phyloP scores from a whole-genome alignment of 2,797 vertebrate genomes.

The Sebastes elongatus region DNA sequence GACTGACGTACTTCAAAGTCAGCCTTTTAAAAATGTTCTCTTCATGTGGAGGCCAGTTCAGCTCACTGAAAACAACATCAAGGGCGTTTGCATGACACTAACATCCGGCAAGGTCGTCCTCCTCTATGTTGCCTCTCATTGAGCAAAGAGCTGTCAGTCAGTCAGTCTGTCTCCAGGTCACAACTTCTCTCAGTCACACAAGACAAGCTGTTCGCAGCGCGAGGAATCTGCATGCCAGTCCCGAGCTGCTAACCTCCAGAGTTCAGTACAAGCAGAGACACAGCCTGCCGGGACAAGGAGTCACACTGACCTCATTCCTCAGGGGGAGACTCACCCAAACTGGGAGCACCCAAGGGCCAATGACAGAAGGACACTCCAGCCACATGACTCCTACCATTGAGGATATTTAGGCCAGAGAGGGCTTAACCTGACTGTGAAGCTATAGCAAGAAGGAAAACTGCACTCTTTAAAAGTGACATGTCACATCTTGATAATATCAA shows the following conservation, averaged over 20 bases:
- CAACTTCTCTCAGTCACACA: background rate
- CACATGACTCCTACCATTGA: conserved; percentile 36
- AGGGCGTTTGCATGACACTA: background rate
- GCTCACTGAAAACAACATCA: background rate
- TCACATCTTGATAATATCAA: background rate
- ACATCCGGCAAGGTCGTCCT: background rate
- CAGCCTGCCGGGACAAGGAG: conserved; percentile 24
- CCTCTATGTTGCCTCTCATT: background rate
- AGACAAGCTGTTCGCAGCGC: conserved; percentile 5
- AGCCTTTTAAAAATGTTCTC: background rate
- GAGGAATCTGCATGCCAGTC: conserved; percentile 6
- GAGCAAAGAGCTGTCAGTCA: background rate
- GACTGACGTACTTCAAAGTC: background rate
- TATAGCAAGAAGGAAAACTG: background rate
- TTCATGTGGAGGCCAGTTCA: background rate
- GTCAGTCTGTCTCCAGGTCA: background rate
- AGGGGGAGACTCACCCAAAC: conserved; percentile 1
- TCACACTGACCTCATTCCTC: conserved; percentile 61
- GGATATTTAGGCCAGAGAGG: conserved; percentile 44
- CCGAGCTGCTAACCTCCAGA: conserved; percentile 44
- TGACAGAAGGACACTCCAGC: conserved; percentile 10
- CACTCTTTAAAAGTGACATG: background rate
- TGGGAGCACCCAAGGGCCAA: conserved; percentile 21
- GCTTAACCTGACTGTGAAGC: conserved; percentile 31
- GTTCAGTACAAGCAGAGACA: conserved; percentile 8